Evolutionary conservation across 2,888 invertebrate genomes (phyloP).

Genomic region (Eupithecia abbreviata): DNA sequence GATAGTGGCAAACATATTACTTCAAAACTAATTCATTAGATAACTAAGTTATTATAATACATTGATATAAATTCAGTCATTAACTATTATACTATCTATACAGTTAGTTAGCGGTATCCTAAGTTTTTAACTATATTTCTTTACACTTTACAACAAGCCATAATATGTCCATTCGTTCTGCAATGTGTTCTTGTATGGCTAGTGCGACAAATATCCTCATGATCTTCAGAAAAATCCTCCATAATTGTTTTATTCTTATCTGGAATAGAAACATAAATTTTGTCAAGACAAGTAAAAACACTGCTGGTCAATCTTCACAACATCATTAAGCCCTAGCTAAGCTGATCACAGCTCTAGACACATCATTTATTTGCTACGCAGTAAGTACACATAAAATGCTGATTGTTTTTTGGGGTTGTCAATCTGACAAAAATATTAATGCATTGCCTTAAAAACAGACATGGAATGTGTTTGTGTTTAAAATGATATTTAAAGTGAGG

Average conservation of each 20-base stretch:
- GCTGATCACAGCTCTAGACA: no score
- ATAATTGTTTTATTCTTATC: not conserved
- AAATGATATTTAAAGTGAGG: not conserved
- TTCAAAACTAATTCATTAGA: not conserved
- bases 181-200: not conserved
- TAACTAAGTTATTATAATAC: not conserved
- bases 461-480: no score
- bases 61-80: slow-evolving; percentile 2
- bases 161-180: not conserved
- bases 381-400: no score
- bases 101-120: not conserved
- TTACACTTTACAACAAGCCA: not conserved
- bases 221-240: not conserved
- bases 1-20: not conserved
- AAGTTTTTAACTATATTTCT: not conserved
- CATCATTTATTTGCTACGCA: no score
- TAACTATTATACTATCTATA: not conserved
- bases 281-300: not conserved
- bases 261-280: not conserved
- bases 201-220: not conserved
- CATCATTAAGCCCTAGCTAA: no score
- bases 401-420: no score
- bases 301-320: no score
- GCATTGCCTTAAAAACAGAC: not conserved
- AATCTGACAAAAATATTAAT: no score